phyloP scores from a whole-genome alignment of 2,797 vertebrate genomes.

The Thripadectes ignobilis region DNA sequence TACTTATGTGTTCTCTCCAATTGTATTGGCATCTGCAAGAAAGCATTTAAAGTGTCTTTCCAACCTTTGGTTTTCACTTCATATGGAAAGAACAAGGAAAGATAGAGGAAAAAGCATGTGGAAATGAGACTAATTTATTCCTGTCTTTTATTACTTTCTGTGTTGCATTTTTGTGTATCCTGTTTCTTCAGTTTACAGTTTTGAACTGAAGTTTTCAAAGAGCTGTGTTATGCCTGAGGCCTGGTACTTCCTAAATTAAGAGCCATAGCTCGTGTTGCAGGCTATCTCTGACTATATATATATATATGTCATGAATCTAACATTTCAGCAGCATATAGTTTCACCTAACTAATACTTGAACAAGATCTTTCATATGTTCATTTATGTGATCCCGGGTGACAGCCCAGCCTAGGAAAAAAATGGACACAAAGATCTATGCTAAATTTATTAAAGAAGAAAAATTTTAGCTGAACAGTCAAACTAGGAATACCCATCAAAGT shows the following conservation, averaged over 20 bases:
- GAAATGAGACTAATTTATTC: neutral
- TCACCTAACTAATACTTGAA: neutral
- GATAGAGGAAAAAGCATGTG: neutral
- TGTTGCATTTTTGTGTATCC: neutral
- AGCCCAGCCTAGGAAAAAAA: neutral
- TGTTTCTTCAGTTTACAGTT: neutral
- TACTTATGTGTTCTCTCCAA: neutral
- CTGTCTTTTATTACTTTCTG: neutral
- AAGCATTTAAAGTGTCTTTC: neutral
- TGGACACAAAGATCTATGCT: neutral
- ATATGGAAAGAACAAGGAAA: neutral
- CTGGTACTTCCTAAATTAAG: slow-evolving; percentile 23
- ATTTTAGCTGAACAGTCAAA: neutral
- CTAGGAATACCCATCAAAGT: neutral
- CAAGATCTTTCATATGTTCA: neutral
- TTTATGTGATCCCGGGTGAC: slow-evolving; percentile 12
- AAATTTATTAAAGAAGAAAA: slow-evolving; percentile 18
- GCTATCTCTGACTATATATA: neutral
- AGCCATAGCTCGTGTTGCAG: neutral
- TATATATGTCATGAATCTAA: neutral
- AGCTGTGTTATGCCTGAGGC: neutral
- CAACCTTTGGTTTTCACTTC: neutral
- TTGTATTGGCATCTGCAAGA: neutral
- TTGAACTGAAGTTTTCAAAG: neutral
- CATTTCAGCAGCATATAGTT: neutral